Percentiles rank a stretch among this genome's conserved stretches.
phyloP scores from a whole-genome alignment of 2,888 invertebrate species.

The Agonum fuliginosum region DNA sequence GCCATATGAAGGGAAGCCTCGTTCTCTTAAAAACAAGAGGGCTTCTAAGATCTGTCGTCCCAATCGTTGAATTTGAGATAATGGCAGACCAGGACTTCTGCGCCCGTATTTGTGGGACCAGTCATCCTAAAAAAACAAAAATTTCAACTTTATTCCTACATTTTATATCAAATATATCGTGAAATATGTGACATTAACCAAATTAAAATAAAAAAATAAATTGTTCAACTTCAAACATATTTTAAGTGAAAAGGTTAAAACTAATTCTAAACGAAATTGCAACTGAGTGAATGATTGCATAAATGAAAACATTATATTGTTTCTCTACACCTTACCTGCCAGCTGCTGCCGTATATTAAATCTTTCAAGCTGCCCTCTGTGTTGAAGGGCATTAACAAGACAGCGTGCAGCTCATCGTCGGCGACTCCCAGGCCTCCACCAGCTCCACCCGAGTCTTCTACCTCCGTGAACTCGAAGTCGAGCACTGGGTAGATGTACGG shows the following conservation, averaged over 20 bases:
- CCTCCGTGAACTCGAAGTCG: conserved; percentile 86
- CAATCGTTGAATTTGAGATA: conserved; percentile 89
- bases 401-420: conserved; percentile 75
- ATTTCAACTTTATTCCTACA: background rate
- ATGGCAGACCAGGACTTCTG: conserved; percentile 81
- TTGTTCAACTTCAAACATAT: too few species aligned
- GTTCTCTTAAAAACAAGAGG: conserved; percentile 87
- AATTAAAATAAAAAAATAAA: too few species aligned
- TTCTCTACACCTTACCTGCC: conserved; percentile 77
- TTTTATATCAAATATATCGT: conserved; percentile 59
- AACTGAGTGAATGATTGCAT: too few species aligned
- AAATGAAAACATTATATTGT: too few species aligned
- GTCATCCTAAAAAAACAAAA: conserved; percentile 81
- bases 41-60: conserved; percentile 93
- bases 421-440: background rate
- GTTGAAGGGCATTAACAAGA: conserved; percentile 89
- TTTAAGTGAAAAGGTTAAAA: too few species aligned
- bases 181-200: too few species aligned
- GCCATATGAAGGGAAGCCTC: conserved; percentile 90
- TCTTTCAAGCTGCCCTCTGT: conserved; percentile 91
- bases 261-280: too few species aligned
- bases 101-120: conserved; percentile 85
- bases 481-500: conserved; percentile 94
- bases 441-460: conserved; percentile 67
- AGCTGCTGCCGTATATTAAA: conserved; percentile 82